Percentiles rank a stretch among this genome's conserved stretches.
Evolutionary conservation across 2,113 vertebrate genomes (phyloP).

Genomic region (Chionis minor): DNA sequence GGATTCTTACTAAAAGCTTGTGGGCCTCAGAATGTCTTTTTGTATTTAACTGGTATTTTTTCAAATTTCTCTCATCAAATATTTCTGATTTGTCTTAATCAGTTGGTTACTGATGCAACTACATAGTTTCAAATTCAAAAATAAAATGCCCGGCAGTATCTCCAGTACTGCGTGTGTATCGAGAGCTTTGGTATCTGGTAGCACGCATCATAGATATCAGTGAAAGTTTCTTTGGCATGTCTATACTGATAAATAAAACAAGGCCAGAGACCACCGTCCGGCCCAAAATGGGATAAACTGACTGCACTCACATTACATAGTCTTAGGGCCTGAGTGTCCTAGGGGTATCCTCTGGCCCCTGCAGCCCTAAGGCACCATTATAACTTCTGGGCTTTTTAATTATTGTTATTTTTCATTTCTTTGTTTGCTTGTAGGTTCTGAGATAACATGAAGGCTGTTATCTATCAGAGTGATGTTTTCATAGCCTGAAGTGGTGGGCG

Average conservation of each 20-base stretch:
- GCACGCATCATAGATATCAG: accelerated
- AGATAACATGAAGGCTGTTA: not conserved
- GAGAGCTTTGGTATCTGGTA: not conserved
- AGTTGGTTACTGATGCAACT: not conserved
- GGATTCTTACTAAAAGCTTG: not conserved
- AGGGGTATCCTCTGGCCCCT: not conserved
- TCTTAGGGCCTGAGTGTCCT: too few relatives aligned
- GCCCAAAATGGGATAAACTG: not conserved
- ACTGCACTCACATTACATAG: not conserved
- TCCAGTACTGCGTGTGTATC: not conserved
- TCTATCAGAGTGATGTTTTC: not conserved
- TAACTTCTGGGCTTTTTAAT: not conserved
- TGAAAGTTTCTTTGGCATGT: not conserved
- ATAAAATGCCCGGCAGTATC: not conserved
- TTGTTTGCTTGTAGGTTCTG: not conserved
- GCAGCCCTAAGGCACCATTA: not conserved
- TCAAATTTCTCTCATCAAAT: not conserved
- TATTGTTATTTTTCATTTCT: not conserved
- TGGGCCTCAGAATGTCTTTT: not conserved
- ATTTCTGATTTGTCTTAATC: not conserved
- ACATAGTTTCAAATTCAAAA: not conserved
- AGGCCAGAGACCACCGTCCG: not conserved
- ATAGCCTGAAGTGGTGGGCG: not conserved
- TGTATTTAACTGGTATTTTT: not conserved
- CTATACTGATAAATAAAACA: not conserved